Conservation (phyloP, 23 tunicate species). For the Styela clava region DNA sequence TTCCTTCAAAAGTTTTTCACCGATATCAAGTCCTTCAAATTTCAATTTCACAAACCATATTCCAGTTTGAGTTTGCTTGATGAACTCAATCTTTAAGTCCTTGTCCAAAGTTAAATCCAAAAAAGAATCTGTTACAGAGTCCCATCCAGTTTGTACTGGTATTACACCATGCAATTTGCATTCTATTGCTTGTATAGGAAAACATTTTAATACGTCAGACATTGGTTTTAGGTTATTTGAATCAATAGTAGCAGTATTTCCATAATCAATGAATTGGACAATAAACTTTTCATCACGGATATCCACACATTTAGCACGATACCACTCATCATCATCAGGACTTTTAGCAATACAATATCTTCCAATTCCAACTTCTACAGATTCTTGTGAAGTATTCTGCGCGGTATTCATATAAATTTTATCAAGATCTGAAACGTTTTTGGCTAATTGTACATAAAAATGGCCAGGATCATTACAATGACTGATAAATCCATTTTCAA, state of each 20-base stretch:
- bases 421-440: conserved; percentile 20
- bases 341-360: conserved; percentile 54
- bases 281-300: not conserved
- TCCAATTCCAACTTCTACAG: conserved; percentile 9
- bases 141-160: not conserved
- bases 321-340: conserved; percentile 81
- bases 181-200: conserved; percentile 43
- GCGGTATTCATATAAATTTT: not conserved
- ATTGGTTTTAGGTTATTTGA: conserved; percentile 13
- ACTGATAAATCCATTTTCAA: conserved; percentile 34
- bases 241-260: conserved; percentile 44
- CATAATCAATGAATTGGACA: conserved; percentile 77
- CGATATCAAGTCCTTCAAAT: not conserved
- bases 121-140: not conserved
- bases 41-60: conserved; percentile 11
- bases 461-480: conserved; percentile 27
- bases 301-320: conserved; percentile 40
- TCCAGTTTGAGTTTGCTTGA: not conserved
- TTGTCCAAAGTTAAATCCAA: conserved; percentile 20
- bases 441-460: conserved; percentile 41
- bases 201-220: conserved; percentile 4
- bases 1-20: not conserved
- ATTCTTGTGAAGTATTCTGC: not conserved
- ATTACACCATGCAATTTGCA: conserved; percentile 9
- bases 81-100: conserved; percentile 9